phyloP scores from a whole-genome alignment of 2,888 invertebrate genomes.

The Tetheella fluctuosa region DNA sequence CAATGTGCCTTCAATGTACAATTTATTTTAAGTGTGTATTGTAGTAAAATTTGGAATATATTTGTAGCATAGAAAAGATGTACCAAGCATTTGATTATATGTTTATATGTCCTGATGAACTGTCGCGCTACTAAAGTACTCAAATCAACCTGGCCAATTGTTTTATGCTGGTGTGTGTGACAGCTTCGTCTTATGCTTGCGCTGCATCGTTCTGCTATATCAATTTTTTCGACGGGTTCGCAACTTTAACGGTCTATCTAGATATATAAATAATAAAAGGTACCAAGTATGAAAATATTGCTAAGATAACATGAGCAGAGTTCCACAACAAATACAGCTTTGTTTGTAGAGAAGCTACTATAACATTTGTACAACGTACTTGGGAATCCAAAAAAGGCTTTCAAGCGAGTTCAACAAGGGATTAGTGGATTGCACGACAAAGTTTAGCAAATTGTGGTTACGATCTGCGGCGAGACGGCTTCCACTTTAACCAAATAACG shows the following conservation, averaged over 20 bases:
- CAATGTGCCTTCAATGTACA: neutral
- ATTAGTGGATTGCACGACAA: conserved; percentile 38
- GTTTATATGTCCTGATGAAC: too few species aligned
- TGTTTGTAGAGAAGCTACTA: conserved; percentile 1
- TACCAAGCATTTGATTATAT: too few species aligned
- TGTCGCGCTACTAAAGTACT: too few species aligned
- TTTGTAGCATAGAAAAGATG: too few species aligned
- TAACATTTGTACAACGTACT: conserved; percentile 32
- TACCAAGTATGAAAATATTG: neutral
- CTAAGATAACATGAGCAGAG: neutral
- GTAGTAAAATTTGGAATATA: too few species aligned
- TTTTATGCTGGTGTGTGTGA: too few species aligned
- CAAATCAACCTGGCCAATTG: too few species aligned
- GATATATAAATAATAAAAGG: too few species aligned
- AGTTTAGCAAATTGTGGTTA: conserved; percentile 47
- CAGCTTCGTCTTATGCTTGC: too few species aligned
- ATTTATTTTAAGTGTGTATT: neutral
- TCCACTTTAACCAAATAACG: conserved; percentile 32
- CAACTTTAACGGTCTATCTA: too few species aligned
- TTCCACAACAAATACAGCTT: neutral
- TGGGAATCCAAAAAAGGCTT: conserved; percentile 30
- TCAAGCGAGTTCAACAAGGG: conserved; percentile 38
- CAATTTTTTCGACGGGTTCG: too few species aligned
- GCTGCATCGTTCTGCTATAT: too few species aligned
- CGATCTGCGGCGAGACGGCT: conserved; percentile 22